Conservation (phyloP, 1,140 invertebrate species). For the Cydia strobilella region DNA sequence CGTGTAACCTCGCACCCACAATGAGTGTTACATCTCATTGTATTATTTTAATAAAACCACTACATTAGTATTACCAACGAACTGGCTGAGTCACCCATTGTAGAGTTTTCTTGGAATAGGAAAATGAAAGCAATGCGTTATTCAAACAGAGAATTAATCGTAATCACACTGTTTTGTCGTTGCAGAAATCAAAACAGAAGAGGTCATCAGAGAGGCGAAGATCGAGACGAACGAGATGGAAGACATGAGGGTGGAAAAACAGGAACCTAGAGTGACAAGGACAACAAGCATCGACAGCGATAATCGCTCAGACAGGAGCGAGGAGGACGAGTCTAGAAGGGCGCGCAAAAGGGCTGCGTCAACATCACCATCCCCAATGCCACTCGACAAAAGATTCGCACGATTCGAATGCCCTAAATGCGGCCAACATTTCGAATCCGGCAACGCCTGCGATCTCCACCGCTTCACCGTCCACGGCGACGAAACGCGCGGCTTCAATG, state of each 20-base stretch:
- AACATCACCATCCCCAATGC: slow-evolving; percentile 78
- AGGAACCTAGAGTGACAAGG: slow-evolving; percentile 55
- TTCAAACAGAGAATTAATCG: slow-evolving; percentile 72
- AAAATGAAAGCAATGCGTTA: slow-evolving; percentile 70
- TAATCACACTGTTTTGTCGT: slow-evolving; percentile 68
- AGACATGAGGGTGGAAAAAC: slow-evolving; percentile 59
- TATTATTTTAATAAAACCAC: slow-evolving; percentile 66
- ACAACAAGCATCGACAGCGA: slow-evolving; percentile 74
- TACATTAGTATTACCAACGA: slow-evolving; percentile 55
- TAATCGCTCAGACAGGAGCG: slow-evolving; percentile 73
- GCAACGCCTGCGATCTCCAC: slow-evolving; percentile 85
- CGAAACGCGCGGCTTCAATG: slow-evolving; percentile 83
- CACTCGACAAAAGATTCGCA: slow-evolving; percentile 87
- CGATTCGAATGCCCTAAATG: slow-evolving; percentile 87
- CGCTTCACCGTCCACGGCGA: slow-evolving; percentile 81
- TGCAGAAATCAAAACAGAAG: slow-evolving; percentile 77
- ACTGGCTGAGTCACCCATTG: slow-evolving; percentile 73
- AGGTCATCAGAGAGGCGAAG: slow-evolving; percentile 71
- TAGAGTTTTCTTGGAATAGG: slow-evolving; percentile 74
- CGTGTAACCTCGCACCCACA: slow-evolving; percentile 36
- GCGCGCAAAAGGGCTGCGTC: slow-evolving; percentile 73
- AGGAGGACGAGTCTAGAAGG: slow-evolving; percentile 73
- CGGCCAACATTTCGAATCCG: slow-evolving; percentile 85
- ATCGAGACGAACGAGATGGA: slow-evolving; percentile 60
- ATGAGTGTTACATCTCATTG: slow-evolving; percentile 59